phyloP scores from a whole-genome alignment of 2,888 invertebrate species.

The Clusia tigrina region DNA sequence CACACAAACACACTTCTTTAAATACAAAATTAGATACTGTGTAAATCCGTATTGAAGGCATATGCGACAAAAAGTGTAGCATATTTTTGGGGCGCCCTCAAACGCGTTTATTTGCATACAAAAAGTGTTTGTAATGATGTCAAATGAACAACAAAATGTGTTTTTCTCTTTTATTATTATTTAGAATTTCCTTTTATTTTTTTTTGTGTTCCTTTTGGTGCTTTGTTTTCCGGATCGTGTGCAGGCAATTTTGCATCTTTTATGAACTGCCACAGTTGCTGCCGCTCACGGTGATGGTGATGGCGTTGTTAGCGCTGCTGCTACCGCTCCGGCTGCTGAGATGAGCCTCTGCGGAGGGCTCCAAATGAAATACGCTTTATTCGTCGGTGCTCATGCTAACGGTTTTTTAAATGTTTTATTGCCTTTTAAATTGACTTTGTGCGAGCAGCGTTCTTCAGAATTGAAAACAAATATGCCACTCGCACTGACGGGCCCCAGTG shows the following conservation, averaged over 20 bases:
- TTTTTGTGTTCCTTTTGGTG: neutral
- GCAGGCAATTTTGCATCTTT: conserved; percentile 2
- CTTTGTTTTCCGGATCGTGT: neutral
- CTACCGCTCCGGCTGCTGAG: neutral
- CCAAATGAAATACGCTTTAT: neutral
- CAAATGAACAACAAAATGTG: conserved; percentile 1
- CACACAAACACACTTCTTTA: too few relatives aligned
- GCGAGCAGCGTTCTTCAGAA: neutral
- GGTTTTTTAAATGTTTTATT: conserved; percentile 10
- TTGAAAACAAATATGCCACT: too few relatives aligned
- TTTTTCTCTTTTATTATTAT: neutral
- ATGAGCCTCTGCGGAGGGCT: too few relatives aligned
- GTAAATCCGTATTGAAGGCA: too few relatives aligned
- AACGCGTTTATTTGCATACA: neutral
- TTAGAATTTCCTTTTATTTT: neutral
- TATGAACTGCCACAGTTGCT: neutral
- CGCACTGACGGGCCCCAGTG: too few relatives aligned
- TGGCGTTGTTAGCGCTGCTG: neutral
- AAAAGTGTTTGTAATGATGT: conserved; percentile 11
- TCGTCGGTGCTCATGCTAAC: conserved; percentile 4
- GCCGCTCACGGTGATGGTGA: neutral
- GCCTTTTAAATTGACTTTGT: conserved; percentile 3
- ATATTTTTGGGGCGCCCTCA: neutral
- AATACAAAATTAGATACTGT: too few relatives aligned
- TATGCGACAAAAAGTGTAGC: neutral